Evolutionary conservation across 2,888 invertebrate species (phyloP).

Genomic region (Nasonia oneida): DNA sequence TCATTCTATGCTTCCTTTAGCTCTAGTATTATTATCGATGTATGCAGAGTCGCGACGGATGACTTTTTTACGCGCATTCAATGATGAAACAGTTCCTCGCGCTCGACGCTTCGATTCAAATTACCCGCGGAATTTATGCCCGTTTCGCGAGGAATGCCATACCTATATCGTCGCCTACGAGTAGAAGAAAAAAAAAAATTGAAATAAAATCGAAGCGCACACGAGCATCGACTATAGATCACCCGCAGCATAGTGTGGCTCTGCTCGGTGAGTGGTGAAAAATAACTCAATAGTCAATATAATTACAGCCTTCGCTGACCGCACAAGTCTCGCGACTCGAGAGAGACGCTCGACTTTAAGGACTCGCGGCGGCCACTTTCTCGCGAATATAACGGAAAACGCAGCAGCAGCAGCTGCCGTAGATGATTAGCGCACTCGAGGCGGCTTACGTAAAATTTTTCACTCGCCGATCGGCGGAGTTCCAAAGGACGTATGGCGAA

Average conservation of each 20-base stretch:
- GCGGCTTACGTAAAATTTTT: slow-evolving; percentile 27
- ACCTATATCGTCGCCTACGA: no score
- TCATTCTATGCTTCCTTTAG: no score
- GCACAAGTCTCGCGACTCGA: not conserved
- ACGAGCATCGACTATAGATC: no score
- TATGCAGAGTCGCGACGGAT: no score
- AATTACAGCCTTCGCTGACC: not conserved
- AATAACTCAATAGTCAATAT: slow-evolving; percentile 11
- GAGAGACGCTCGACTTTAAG: not conserved
- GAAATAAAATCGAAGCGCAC: not conserved
- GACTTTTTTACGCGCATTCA: no score
- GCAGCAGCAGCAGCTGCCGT: not conserved
- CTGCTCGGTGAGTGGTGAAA: not conserved
- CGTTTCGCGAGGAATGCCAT: no score
- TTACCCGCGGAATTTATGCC: no score
- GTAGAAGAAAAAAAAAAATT: not conserved
- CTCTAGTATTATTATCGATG: no score
- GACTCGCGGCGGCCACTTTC: slow-evolving; percentile 26
- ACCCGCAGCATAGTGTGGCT: no score
- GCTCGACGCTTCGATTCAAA: no score
- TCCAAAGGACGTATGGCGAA: slow-evolving; percentile 11
- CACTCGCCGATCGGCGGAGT: not conserved
- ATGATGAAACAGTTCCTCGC: no score
- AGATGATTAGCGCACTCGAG: slow-evolving; percentile 1
- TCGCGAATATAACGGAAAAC: slow-evolving; percentile 23